A percentile compares a stretch with the other conserved stretches of the same genome.
These are phyloP conservation scores for Andrena camellia DNA, from an alignment of 2,888 invertebrate genomes.

Conservation along the genomic window DNA sequence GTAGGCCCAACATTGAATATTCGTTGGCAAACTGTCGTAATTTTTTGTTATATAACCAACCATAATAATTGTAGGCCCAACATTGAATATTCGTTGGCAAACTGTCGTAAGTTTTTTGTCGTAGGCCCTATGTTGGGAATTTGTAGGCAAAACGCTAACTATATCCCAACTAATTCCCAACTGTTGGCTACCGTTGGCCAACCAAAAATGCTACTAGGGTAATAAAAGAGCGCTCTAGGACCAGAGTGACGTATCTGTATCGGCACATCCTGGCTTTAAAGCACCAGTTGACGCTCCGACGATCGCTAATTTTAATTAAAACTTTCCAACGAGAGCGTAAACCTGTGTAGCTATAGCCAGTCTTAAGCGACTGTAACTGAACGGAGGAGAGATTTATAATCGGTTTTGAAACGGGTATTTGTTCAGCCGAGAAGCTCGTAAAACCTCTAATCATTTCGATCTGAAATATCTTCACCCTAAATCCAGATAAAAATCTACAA, in stretches of 20 bases:
- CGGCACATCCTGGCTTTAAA: background rate
- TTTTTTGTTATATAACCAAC: no score
- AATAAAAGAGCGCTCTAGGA: background rate
- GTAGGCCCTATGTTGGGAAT: no score
- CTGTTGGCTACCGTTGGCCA: no score
- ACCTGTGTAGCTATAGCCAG: constrained; percentile 45
- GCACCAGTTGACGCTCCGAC: constrained; percentile 3
- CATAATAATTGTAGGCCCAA: no score
- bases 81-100: no score
- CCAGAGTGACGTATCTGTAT: background rate
- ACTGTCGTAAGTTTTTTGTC: no score
- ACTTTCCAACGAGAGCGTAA: constrained; percentile 57
- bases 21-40: no score
- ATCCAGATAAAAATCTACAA: background rate
- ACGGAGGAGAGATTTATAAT: constrained; percentile 39
- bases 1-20: no score
- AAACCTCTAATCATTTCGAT: constrained; percentile 13
- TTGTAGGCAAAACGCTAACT: no score
- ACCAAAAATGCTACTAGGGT: no score
- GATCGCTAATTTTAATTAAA: constrained; percentile 62
- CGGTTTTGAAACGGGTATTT: constrained; percentile 11
- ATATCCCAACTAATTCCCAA: no score
- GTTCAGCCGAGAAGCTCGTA: constrained; percentile 5
- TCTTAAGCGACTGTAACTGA: constrained; percentile 48
- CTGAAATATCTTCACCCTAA: background rate